These are phyloP conservation scores for Crotalus viridis DNA, from an alignment of 2,113 vertebrate genomes.

Conservation along the genomic window DNA sequence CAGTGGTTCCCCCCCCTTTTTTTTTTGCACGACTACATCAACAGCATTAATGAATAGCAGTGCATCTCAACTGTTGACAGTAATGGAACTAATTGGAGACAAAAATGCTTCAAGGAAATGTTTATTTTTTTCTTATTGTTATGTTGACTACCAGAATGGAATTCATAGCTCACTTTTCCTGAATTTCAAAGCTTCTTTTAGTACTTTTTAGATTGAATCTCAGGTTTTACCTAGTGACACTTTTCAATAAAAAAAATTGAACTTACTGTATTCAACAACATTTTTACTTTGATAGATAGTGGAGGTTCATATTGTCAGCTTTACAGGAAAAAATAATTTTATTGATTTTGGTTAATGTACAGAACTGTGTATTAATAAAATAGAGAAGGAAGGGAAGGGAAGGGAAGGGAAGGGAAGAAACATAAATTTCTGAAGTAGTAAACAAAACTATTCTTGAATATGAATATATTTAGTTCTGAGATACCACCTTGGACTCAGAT, in stretches of 20 bases:
- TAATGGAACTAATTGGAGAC: constrained; percentile 9
- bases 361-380: background rate
- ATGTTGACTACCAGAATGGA: background rate
- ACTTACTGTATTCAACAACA: background rate
- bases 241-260: background rate
- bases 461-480: background rate
- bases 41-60: constrained; percentile 12
- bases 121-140: constrained; percentile 37
- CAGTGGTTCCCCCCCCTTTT: no score
- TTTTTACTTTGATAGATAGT: background rate
- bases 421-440: background rate
- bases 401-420: background rate
- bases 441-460: background rate
- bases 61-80: background rate
- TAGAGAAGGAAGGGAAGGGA: background rate
- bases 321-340: background rate
- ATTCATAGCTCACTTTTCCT: constrained; percentile 8
- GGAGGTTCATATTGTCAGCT: background rate
- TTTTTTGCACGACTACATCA: constrained; percentile 3
- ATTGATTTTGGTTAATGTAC: background rate
- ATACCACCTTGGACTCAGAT: background rate
- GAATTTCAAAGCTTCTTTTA: constrained; percentile 19
- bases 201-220: constrained; percentile 25
- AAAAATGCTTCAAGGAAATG: constrained; percentile 13
- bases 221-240: background rate